Base-by-base conservation (phyloP, 1,140 invertebrate species). In the Brachionus manjavacas region DNA sequence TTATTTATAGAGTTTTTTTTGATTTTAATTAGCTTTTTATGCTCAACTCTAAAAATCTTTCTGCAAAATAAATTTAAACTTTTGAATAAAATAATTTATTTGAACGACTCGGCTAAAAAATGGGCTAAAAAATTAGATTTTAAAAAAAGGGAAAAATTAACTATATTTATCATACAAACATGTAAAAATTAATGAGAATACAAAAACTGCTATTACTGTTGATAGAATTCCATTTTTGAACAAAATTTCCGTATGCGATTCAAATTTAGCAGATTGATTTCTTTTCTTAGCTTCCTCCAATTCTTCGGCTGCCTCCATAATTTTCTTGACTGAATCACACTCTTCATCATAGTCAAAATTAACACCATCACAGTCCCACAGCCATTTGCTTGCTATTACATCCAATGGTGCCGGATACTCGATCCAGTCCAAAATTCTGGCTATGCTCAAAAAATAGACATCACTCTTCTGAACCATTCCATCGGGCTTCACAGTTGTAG, bases 271-370 rank as follows among this genome's bases (percentile, higher is more conserved):
- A 12, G 64, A 70, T 31, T 23, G 41, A 55, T 83, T 83, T 39
- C 20, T 83, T 68, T 52, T 28, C 16, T 55, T 68, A 4, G 11
- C 43, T 20, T 52, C 60, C 55, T 68, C 60, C n/a, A 83, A 46
- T 55, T 68, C 39, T 28, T 41, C 23, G 8, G 81, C 52, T 23
- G 41, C 41, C 35, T 83, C 60, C 28, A 28, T 52, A 6, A 83
- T 7, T 14, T 70, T 70, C 43, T 83, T 46, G n/a, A 83, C 52
- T 1, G 60, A 68, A 3, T 70, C 60, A 70, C 81, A 83, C 16
- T 83, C 81, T 52, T 68, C 60, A 39, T 83, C 81, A 83, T 83
- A 83, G n/a, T 83, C 81, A 72, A 43, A 83, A 31, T 16, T 41
- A 49, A 70, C 23, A 23, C 39, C 81, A 72, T 43, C 60, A 72